phyloP scores from a whole-genome alignment of 2,888 invertebrate genomes.

The Steinernema scapterisci region DNA sequence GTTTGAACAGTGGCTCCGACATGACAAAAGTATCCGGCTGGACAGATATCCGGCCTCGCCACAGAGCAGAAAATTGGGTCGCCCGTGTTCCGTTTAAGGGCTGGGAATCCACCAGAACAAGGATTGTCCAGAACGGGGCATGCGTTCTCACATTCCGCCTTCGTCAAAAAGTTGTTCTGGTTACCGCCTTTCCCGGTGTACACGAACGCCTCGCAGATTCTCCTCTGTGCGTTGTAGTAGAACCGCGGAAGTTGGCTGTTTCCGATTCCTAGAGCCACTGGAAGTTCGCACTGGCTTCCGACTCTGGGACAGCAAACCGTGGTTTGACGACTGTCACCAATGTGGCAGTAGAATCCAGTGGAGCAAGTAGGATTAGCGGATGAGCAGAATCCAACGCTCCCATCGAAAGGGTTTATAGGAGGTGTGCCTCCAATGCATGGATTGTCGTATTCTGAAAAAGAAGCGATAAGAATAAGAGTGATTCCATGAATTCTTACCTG shows the following conservation, averaged over 20 bases:
- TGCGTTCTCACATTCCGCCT: slow-evolving; percentile 33
- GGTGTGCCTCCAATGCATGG: slow-evolving; percentile 37
- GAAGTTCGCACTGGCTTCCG: slow-evolving; percentile 40
- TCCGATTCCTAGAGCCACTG: slow-evolving; percentile 35
- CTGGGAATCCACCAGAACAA: slow-evolving; percentile 35
- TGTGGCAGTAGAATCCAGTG: slow-evolving; percentile 40
- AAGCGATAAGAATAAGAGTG: neutral
- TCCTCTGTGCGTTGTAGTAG: slow-evolving; percentile 28
- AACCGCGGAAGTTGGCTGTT: slow-evolving; percentile 33
- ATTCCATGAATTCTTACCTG: slow-evolving; percentile 33
- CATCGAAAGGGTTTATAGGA: slow-evolving; percentile 15
- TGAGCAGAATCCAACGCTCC: slow-evolving; percentile 36
- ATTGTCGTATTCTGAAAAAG: slow-evolving; percentile 35
- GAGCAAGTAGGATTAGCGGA: slow-evolving; percentile 41
- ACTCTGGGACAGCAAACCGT: slow-evolving; percentile 45
- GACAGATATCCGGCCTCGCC: slow-evolving; percentile 41
- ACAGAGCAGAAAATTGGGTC: slow-evolving; percentile 42
- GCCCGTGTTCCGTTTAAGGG: slow-evolving; percentile 34
- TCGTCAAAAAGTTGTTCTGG: slow-evolving; percentile 41
- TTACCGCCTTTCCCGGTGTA: slow-evolving; percentile 39
- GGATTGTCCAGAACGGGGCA: slow-evolving; percentile 40
- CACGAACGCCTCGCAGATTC: slow-evolving; percentile 33
- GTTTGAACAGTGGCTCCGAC: slow-evolving; percentile 41
- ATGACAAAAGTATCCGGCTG: slow-evolving; percentile 47
- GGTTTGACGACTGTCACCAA: slow-evolving; percentile 40